Percentiles rank a stretch among this genome's conserved stretches.
These are phyloP conservation scores for Procambarus clarkii DNA, from an alignment of 1,140 invertebrate genomes.

Conservation along the genomic window DNA sequence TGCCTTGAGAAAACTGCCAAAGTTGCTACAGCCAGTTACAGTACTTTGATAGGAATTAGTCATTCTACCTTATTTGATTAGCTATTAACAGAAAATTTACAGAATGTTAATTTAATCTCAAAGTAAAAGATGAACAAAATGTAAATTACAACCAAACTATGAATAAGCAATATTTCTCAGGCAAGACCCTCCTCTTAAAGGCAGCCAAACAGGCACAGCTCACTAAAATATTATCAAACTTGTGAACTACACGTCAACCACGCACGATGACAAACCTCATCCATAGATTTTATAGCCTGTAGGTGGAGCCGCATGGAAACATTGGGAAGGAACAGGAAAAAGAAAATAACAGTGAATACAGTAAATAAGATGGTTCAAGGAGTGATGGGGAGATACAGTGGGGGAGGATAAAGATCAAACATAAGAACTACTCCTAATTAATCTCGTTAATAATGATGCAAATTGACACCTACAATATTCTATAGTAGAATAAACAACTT, in stretches of 20 bases:
- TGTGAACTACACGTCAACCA: constrained; percentile 34
- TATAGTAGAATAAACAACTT: neutral
- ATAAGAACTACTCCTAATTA: neutral
- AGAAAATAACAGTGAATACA: constrained; percentile 60
- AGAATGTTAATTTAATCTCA: too few relatives aligned
- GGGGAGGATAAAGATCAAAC: constrained; percentile 18
- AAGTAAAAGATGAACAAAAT: too few relatives aligned
- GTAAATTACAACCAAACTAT: too few relatives aligned
- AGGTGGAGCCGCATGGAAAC: constrained; percentile 51
- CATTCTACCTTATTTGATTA: too few relatives aligned
- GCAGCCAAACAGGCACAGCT: constrained; percentile 46
- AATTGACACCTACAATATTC: neutral
- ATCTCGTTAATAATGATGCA: neutral
- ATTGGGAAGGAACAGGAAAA: constrained; percentile 52
- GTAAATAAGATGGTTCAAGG: constrained; percentile 15
- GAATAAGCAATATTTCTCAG: neutral
- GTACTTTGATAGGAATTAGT: neutral
- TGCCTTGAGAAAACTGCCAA: constrained; percentile 6
- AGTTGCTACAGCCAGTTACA: neutral
- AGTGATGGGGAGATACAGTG: constrained; percentile 17
- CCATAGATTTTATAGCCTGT: constrained; percentile 67
- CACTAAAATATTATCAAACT: constrained; percentile 40
- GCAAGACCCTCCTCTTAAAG: constrained; percentile 29
- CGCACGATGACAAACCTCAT: constrained; percentile 65
- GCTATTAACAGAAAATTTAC: too few relatives aligned